phyloP scores from a whole-genome alignment of 2,113 vertebrate genomes.

The Eulemur macaco region DNA sequence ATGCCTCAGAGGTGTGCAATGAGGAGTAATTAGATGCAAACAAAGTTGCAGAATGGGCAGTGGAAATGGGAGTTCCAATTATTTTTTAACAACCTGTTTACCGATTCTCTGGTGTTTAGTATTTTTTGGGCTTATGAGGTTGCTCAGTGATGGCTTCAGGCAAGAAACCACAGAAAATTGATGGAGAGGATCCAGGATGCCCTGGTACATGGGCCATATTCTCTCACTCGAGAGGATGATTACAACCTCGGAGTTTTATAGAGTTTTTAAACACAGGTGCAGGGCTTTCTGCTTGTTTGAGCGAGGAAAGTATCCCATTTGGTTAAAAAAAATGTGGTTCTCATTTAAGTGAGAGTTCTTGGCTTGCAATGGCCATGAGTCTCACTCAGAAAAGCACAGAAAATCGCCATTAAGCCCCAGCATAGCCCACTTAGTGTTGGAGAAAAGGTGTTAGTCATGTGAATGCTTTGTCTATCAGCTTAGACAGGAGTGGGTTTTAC shows the following conservation, averaged over 20 bases:
- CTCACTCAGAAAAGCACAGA: background rate
- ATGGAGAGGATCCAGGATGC: slow-evolving; percentile 37
- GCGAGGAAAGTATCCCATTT: slow-evolving; percentile 44
- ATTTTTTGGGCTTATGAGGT: slow-evolving; percentile 39
- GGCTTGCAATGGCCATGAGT: background rate
- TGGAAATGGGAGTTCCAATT: slow-evolving; percentile 59
- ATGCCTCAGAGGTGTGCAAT: background rate
- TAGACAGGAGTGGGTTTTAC: background rate
- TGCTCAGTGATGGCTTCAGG: slow-evolving; percentile 60
- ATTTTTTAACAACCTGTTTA: slow-evolving; percentile 73
- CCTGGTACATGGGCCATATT: background rate
- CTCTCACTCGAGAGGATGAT: slow-evolving; percentile 2
- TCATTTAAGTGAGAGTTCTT: slow-evolving; percentile 42
- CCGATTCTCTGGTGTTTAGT: slow-evolving; percentile 30
- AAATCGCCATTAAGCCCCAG: background rate
- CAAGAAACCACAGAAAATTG: slow-evolving; percentile 57
- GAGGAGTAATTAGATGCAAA: slow-evolving; percentile 45
- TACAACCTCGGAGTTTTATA: slow-evolving; percentile 33
- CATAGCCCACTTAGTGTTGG: background rate
- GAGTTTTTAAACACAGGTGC: slow-evolving; percentile 59
- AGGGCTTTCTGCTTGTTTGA: slow-evolving; percentile 51
- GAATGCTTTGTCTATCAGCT: background rate
- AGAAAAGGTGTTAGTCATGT: background rate
- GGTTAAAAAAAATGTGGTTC: background rate
- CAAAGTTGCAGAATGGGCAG: slow-evolving; percentile 48